Base-by-base conservation (phyloP, 2,888 invertebrate genomes). In the Caenorhabditis panamensis region DNA sequence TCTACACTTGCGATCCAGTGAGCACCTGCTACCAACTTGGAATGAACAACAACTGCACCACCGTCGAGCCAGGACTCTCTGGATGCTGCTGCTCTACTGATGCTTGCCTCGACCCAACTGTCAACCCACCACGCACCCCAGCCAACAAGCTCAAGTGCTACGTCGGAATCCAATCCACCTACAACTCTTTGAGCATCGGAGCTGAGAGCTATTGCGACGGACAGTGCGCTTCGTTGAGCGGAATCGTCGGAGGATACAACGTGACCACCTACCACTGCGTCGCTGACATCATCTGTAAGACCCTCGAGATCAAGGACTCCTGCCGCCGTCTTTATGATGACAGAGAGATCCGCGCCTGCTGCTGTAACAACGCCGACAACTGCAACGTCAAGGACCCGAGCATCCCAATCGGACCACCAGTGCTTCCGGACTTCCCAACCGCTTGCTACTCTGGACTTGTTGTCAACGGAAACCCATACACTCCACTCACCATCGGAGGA, bases 351-450 rank as follows among this genome's bases (percentile, higher is more conserved):
- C 62, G 58, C n/a, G 81, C 82, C 16, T 85, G 85, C 67, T 85
- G 85, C 53, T 85, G 85, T 49, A 82, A 84, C 73, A 80, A 76
- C 41, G 53, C 44, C n/a, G 75, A 80, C 71, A 83, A 84, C 77
- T 85, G 85, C 53, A 83, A 85, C 47, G 28, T 72, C 20, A 78
- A 82, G 47, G 71, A 75, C 63, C 79, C 71, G 22, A 59, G 24
- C 26, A 26, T 75, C 26, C 22, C 16, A 24, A 68, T 77, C 59
- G 67, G 63, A 58, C 72, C 73, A 77, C 68, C 78, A 64, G 72
- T 53, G 11, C 53, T 28, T 8, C 77, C 77, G 68, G 78, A 75
- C 36, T 76, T 76, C 76, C 81, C 81, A 53, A 79, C 73, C 31
- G 82, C 75, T 13, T 82, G 82, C 58, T 82, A 73, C 61, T 49